A percentile compares a stretch with the other conserved stretches of the same genome.
phyloP scores from a whole-genome alignment of 2,113 vertebrate species.

The Labrus mixtus region DNA sequence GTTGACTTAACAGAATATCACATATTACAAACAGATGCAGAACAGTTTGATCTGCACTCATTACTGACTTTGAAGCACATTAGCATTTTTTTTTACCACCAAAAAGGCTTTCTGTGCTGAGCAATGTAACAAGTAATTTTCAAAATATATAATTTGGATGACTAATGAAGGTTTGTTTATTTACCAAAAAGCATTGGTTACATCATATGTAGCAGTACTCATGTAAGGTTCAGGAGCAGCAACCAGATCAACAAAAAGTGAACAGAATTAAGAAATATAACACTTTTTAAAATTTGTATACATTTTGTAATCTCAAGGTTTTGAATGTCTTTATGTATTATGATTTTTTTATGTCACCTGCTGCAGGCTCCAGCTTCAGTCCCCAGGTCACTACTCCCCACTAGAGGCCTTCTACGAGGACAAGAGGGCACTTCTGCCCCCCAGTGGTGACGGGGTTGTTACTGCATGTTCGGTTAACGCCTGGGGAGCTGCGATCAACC shows the following conservation, averaged over 20 bases:
- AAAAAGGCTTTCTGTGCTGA: no score
- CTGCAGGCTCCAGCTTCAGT: slow-evolving; percentile 92
- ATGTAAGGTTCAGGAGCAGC: no score
- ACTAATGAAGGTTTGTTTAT: no score
- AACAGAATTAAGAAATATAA: no score
- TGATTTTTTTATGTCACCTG: slow-evolving; percentile 7
- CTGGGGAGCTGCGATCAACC: slow-evolving; percentile 90
- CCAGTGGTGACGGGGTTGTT: slow-evolving; percentile 79
- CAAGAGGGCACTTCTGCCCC: slow-evolving; percentile 91
- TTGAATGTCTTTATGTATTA: not conserved
- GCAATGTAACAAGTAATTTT: no score
- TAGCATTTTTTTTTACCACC: not conserved
- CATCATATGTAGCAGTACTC: no score
- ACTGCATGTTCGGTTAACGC: slow-evolving; percentile 81
- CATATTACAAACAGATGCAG: no score
- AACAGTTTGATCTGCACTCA: not conserved
- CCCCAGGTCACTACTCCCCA: slow-evolving; percentile 93
- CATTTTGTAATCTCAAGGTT: not conserved
- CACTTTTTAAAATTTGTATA: not conserved
- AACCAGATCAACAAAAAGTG: no score
- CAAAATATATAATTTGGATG: no score
- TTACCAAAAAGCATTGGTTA: no score
- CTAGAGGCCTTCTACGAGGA: slow-evolving; percentile 96
- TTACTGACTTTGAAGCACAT: not conserved
- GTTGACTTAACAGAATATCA: no score